Conservation (phyloP, 2,113 vertebrate genomes). For the Ploceus nigricollis region DNA sequence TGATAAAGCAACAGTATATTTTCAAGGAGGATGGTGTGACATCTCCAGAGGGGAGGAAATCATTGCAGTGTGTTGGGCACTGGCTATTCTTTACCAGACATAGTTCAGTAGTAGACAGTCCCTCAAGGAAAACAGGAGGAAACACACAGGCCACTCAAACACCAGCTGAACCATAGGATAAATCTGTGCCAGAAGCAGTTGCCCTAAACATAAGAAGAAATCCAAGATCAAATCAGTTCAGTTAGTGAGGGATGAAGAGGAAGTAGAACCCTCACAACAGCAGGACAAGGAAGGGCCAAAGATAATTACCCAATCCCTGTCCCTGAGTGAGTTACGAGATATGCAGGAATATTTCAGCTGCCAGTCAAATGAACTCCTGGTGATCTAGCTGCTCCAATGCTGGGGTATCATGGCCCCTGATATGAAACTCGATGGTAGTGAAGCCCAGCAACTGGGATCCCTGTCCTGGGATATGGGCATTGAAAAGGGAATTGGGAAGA, state of each 20-base stretch:
- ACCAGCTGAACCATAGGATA: background rate
- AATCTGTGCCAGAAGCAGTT: background rate
- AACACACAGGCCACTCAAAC: background rate
- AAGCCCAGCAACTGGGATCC: background rate
- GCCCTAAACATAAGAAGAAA: background rate
- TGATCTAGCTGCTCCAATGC: background rate
- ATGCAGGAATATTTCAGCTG: background rate
- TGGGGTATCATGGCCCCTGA: background rate
- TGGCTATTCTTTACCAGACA: background rate
- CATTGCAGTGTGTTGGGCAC: background rate
- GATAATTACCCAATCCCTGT: background rate
- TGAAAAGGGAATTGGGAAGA: background rate
- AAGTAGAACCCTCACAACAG: background rate
- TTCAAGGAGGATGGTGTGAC: background rate
- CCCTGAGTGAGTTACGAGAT: background rate
- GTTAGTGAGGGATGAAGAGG: background rate
- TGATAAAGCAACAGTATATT: background rate
- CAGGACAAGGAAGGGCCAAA: background rate
- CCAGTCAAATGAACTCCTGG: background rate
- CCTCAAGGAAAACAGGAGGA: background rate
- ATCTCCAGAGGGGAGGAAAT: background rate
- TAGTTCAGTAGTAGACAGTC: background rate
- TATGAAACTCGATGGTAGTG: background rate
- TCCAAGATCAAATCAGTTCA: background rate
- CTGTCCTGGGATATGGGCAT: too few relatives aligned